These are phyloP conservation scores for Drosophila sp. DNA, from an alignment of 1,140 invertebrate genomes.

Conservation along the genomic window DNA sequence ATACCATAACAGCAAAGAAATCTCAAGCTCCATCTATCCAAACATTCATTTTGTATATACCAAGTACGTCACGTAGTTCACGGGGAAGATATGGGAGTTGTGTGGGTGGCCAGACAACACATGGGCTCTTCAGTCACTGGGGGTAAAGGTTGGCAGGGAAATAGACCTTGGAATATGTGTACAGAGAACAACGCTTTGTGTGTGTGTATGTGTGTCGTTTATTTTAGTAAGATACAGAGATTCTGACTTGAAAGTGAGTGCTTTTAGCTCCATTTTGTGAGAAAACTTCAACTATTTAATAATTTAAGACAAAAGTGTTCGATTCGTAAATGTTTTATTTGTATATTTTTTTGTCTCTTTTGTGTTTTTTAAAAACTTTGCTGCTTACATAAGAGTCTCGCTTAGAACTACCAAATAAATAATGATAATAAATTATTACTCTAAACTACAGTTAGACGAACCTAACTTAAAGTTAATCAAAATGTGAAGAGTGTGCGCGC, in stretches of 20 bases:
- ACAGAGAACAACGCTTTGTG: conserved; percentile 4
- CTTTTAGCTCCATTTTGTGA: conserved; percentile 31
- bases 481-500: conserved; percentile 41
- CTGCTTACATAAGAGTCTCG: conserved; percentile 67
- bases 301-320: conserved; percentile 11
- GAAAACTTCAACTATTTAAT: conserved; percentile 1
- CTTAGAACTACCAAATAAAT: conserved; percentile 77
- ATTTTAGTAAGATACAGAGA: neutral
- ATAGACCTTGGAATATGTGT: conserved; percentile 14
- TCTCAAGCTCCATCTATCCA: conserved; percentile 12
- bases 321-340: conserved; percentile 45
- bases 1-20: conserved; percentile 11
- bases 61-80: conserved; percentile 7
- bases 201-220: conserved; percentile 11
- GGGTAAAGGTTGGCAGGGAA: conserved; percentile 18
- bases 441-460: conserved; percentile 71
- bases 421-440: conserved; percentile 79
- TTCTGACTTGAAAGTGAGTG: conserved; percentile 9
- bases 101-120: conserved; percentile 16
- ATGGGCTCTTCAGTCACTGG: conserved; percentile 14
- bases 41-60: neutral
- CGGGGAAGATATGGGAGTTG: neutral
- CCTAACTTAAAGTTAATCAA: conserved; percentile 59
- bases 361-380: conserved; percentile 80
- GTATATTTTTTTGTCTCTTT: conserved; percentile 66